Conservation (phyloP, 2,797 vertebrate species). For the Phrynocephalus vlangalii region DNA sequence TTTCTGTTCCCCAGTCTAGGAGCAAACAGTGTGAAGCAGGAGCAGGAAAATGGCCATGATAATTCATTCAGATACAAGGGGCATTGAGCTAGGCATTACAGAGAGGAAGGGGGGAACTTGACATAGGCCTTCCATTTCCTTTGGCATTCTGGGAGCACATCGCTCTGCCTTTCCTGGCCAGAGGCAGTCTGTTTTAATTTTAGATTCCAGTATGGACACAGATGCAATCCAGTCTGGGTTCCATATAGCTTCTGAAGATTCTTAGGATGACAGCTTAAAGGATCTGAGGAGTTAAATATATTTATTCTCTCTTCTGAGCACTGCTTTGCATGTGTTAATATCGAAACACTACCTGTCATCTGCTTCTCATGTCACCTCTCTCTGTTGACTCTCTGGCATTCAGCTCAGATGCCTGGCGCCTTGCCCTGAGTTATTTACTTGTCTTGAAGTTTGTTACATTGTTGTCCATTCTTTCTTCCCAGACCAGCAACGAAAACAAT, state of each 20-base stretch:
- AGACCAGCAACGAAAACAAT: conserved; percentile 65
- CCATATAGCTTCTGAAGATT: conserved; percentile 20
- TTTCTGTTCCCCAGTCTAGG: background rate
- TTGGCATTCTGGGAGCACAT: background rate
- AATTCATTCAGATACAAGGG: background rate
- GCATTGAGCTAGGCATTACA: background rate
- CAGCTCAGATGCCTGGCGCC: conserved; percentile 46
- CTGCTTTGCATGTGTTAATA: conserved; percentile 70
- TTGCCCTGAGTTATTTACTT: conserved; percentile 72
- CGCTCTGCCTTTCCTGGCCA: background rate
- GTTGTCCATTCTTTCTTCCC: conserved; percentile 57
- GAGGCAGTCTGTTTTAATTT: conserved; percentile 16
- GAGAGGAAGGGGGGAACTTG: background rate
- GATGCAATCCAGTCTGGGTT: conserved; percentile 5
- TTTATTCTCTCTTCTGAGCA: conserved; percentile 65
- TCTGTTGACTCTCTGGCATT: conserved; percentile 64
- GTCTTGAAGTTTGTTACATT: conserved; percentile 57
- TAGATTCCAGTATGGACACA: background rate
- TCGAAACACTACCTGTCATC: conserved; percentile 49
- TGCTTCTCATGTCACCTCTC: conserved; percentile 51
- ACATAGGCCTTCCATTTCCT: background rate
- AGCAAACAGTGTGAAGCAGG: background rate
- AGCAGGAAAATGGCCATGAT: background rate
- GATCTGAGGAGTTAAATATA: conserved; percentile 35
- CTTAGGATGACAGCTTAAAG: conserved; percentile 30